phyloP scores from a whole-genome alignment of 2,113 vertebrate species.

The Cyanocitta stelleri region DNA sequence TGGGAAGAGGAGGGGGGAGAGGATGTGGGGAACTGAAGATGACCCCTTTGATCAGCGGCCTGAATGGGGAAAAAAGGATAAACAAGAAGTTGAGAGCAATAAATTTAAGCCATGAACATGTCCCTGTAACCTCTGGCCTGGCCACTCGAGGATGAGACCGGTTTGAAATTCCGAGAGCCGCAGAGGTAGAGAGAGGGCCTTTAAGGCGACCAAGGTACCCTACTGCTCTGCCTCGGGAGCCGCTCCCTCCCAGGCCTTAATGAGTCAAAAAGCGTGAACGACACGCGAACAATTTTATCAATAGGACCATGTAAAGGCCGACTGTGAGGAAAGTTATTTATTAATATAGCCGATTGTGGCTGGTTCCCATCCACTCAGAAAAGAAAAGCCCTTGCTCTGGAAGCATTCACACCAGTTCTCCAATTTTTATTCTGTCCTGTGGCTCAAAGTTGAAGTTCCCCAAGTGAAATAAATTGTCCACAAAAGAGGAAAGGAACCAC shows the following conservation, averaged over 20 bases:
- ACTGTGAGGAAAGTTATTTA: conserved; percentile 93
- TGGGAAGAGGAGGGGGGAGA: not conserved
- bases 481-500: conserved; percentile 80
- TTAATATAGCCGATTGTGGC: conserved; percentile 91
- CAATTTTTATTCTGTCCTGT: conserved; percentile 84
- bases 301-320: conserved; percentile 87
- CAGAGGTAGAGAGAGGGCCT: conserved; percentile 65
- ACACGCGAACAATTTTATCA: conserved; percentile 97
- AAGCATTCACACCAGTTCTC: conserved; percentile 84
- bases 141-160: conserved; percentile 74
- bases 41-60: conserved; percentile 75
- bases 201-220: conserved; percentile 70
- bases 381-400: conserved; percentile 78
- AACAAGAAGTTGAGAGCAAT: conserved; percentile 80
- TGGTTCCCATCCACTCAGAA: conserved; percentile 87
- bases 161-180: conserved; percentile 66
- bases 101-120: conserved; percentile 85
- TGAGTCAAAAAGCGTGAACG: conserved; percentile 90
- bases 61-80: conserved; percentile 68
- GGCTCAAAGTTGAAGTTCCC: conserved; percentile 83
- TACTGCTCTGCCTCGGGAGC: conserved; percentile 72
- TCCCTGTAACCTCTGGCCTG: conserved; percentile 88
- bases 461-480: conserved; percentile 88
- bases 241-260: conserved; percentile 73
- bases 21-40: conserved; percentile 55